Percentiles rank a stretch among this genome's conserved stretches.
Evolutionary conservation across 2,113 vertebrate genomes (phyloP).

Genomic region (Butastur rufipennis): DNA sequence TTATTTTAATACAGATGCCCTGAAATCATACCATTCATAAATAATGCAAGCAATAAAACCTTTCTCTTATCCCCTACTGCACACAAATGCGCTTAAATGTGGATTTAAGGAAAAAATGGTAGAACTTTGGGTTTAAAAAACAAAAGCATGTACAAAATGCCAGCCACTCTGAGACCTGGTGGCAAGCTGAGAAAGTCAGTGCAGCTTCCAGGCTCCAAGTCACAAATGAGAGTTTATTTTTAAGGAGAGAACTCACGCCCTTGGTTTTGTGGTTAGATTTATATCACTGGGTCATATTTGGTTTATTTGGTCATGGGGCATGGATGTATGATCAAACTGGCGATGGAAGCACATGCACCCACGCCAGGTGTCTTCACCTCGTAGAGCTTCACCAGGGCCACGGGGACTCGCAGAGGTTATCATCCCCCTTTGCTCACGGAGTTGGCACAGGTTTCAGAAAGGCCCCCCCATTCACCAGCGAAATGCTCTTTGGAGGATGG

Average conservation of each 20-base stretch:
- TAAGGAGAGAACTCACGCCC: neutral
- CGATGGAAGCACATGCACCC: fast-evolving
- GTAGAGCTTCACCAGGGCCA: fast-evolving
- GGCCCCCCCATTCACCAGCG: fast-evolving
- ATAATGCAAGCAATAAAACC: slow-evolving; percentile 63
- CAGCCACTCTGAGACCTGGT: neutral
- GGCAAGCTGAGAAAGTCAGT: neutral
- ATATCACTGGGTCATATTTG: fast-evolving
- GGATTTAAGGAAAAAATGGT: neutral
- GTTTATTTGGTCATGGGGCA: neutral
- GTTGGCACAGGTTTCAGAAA: neutral
- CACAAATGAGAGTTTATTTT: neutral
- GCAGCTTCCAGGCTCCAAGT: neutral
- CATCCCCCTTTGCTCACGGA: neutral
- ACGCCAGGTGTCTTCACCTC: no score
- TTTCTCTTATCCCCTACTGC: neutral
- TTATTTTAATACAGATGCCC: slow-evolving; percentile 38
- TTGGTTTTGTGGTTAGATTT: neutral
- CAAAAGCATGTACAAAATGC: neutral
- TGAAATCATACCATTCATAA: slow-evolving; percentile 51
- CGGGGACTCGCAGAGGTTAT: fast-evolving
- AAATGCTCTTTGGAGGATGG: fast-evolving
- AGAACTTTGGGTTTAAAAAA: neutral
- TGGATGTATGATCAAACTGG: neutral
- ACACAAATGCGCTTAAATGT: neutral